Base-by-base conservation (phyloP, 2,797 vertebrate species). In the Pangasius krempfi region DNA sequence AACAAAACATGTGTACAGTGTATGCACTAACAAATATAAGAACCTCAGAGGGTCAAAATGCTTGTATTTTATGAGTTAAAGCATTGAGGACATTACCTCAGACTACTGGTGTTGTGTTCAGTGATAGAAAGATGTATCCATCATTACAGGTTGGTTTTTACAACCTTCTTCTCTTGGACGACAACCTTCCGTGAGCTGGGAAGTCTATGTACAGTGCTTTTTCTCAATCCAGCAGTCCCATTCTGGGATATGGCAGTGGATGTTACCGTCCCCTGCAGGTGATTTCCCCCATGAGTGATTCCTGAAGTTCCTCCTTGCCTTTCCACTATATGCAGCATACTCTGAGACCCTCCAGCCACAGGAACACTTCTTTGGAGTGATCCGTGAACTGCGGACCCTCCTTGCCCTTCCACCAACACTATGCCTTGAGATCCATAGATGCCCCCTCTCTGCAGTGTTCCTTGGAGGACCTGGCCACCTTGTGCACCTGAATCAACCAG, bases 361-460 rank as follows among this genome's bases (percentile, higher is more conserved):
- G 88, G 54, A 50, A 84, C 16, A 16, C 84, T 87, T 82, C 25
- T 83, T 52, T 54, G 70, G 18, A 88, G n/a, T 4, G 89, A 62
- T 60, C 90, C 90, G 0, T 95, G 93, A 62, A 93, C 9, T 58
- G 92, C 1, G 3, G 93, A 89, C 7, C 66, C 86, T 47, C 89
- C 52, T 66, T 92, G 79, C 33, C 91, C 92, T 62, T 93, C 93
- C 0, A 95, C 62, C 25, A 94, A 18, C 87, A 95, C 6, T 70
- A 95, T n/a, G 47, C 88, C 92, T 80, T 94, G 93, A 90, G 93
- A 92, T 68, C 93, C 92, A 5, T 92, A 86, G 16, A 92, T 47
- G 16, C 80, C 83, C 50, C 87, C 91, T 86, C 82, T 18, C 30
- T 89, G 88, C 72, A 93, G 88, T 14, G 91, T 91, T 7, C 92